Evolutionary conservation across 2,797 vertebrate species (phyloP), one percentile per base, ranked within the genome.

Genomic region (Acrocephalus scirpaceus): DNA sequence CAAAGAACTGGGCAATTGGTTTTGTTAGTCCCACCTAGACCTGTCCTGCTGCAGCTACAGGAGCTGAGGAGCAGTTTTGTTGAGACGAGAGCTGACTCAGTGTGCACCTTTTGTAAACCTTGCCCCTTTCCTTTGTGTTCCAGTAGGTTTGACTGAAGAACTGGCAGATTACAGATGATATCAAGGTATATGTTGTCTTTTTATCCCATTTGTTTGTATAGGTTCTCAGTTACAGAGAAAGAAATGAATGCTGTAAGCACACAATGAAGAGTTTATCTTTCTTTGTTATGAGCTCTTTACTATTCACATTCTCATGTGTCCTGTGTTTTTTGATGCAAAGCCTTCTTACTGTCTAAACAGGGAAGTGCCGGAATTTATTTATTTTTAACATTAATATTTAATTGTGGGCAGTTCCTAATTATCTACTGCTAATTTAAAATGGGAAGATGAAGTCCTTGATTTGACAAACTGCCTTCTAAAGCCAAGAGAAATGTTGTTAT

Each of bases 191-290:
- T 27, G 29, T 78, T 73, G 78, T 53, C 56, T 76, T 91, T 92
- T 54, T 38, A 56, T 67, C 27, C 38, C 47, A 17, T 64, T 75
- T 95, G 62, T 95, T 88, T 90, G 47, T 57, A 56, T 80, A 91
- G 60, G 73, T 73, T 95, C 86, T 88, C 90, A 91, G 84, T 94
- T 94, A 96, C 74, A 92, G 77, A 91, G 75, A 88, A 93, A 85
- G 74, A 82, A 88, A 83, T 64, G 47, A 87, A 81, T 85, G 58
- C 74, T 78, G 77, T 67, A 93, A 92, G 70, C 36, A 44, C 36
- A 86, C 73, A 90, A 87, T 86, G 91, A 83, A 62, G 54, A 84
- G 83, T 88, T 92, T 78, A 92, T 82, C 70, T 50, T 93, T 70
- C 89, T 95, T 90, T 86, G 74, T 67, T 92, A 51, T 30, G n/a